Conservation (phyloP, 2,797 vertebrate species). For the Tangara arthus region DNA sequence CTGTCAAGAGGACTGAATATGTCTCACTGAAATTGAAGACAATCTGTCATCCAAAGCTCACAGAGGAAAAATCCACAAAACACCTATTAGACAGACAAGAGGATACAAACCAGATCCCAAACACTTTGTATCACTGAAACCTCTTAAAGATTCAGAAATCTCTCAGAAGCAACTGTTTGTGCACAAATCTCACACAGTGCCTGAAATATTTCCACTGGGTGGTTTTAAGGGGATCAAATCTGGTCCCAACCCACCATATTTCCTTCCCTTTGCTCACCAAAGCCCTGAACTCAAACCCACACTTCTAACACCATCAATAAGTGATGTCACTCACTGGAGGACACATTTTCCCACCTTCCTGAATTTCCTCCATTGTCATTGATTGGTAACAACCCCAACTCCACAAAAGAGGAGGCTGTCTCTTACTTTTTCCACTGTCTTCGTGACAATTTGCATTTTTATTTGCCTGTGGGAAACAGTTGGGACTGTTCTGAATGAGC, state of each 20-base stretch:
- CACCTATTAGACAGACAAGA: neutral
- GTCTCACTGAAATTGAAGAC: neutral
- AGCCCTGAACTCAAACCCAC: neutral
- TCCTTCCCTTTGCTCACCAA: neutral
- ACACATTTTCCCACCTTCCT: neutral
- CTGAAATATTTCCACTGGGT: neutral
- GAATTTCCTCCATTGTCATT: neutral
- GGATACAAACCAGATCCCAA: neutral
- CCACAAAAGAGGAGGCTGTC: rapidly evolving
- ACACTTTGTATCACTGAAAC: neutral
- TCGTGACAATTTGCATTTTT: neutral
- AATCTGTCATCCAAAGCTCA: neutral
- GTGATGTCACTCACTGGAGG: neutral
- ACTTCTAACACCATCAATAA: neutral
- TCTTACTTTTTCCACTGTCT: neutral
- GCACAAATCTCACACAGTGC: neutral
- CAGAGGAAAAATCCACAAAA: neutral
- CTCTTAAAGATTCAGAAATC: neutral
- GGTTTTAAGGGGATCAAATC: neutral
- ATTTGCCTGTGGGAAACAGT: neutral
- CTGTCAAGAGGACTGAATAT: neutral
- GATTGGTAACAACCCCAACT: rapidly evolving
- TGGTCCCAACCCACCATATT: neutral
- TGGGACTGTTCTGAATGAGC: neutral
- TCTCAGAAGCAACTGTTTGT: neutral